Evolutionary conservation across 1,140 invertebrate genomes (phyloP), one percentile per base, ranked within the genome.

Genomic region (Venturia canescens): DNA sequence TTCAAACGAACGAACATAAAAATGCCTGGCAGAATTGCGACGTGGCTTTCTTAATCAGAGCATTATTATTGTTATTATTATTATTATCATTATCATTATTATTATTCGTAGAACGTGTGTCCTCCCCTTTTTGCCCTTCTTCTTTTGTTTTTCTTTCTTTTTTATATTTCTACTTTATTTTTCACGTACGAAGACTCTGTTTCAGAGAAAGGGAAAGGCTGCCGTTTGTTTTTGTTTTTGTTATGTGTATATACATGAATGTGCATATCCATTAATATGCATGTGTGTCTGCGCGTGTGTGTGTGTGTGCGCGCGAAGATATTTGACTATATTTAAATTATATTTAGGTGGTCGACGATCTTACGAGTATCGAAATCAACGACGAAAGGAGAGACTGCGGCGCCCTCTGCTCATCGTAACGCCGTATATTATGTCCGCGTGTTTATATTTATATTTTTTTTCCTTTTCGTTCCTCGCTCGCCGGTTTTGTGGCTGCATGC

Each of bases 401-500:
- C n/a, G n/a, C n/a, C 57, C 11, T 77, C n/a, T 77, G 21, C 34
- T 18, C 63, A 16, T 77, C 63, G 75, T 76, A 77, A 16, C 63
- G 60, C 34, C 27, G 3, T 27, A 16, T n/a, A 31, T n/a, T 11
- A 60, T 26, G 27, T 80, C 11, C 38, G 31, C 77, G 31, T 48
- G 31, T 78, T 50, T 81, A 53, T 71, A 70, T 69, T n/a, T n/a
- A n/a, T 34, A 34, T 63, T 77, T 34, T 72, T 69, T 31, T 69
- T 78, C 29, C 63, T 16, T 27, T 67, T 26, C 3, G 3, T 66
- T 13, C 7, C 3, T 66, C 23, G 21, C 3, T 66, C 13, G n/a
- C 15, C 11, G 27, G 63, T 44, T 44, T n/a, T 34, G 67, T n/a
- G n/a, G 34, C 27, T 34, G 16, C 1, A 29, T 31, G 31, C n/a